Evolutionary conservation across 2,888 invertebrate genomes (phyloP).

Genomic region (Scrobipalpa atriplicella): DNA sequence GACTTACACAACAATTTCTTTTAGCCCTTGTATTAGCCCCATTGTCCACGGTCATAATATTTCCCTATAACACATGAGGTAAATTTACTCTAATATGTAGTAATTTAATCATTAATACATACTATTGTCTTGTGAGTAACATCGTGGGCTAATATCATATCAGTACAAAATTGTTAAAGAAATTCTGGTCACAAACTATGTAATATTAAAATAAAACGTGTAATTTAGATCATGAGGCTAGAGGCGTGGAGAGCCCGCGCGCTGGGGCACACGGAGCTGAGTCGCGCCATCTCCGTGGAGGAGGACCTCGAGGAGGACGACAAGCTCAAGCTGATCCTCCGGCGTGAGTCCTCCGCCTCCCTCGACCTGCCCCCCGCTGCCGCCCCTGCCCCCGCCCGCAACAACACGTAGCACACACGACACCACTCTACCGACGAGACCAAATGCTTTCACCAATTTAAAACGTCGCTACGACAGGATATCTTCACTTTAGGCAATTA

Average conservation of each 20-base stretch:
- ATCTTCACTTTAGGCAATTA: background rate
- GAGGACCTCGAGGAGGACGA: slow-evolving; percentile 73
- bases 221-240: slow-evolving; percentile 87
- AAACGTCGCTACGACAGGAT: too few species aligned
- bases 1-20: too few species aligned
- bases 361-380: slow-evolving; percentile 57
- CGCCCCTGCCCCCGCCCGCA: slow-evolving; percentile 56
- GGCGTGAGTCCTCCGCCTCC: slow-evolving; percentile 68
- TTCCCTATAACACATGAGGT: too few species aligned
- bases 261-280: slow-evolving; percentile 71
- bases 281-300: slow-evolving; percentile 66
- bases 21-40: too few species aligned
- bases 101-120: too few species aligned
- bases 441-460: background rate
- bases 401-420: slow-evolving; percentile 38
- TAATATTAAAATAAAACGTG: background rate
- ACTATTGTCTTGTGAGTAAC: too few species aligned
- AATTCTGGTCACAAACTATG: too few species aligned
- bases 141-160: too few species aligned
- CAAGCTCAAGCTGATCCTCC: slow-evolving; percentile 63
- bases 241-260: slow-evolving; percentile 85
- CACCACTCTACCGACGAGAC: background rate
- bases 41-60: too few species aligned
- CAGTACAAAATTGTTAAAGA: too few species aligned
- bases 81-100: too few species aligned